phyloP scores from a whole-genome alignment of 1,140 invertebrate species.

The Phocides pigmalion region DNA sequence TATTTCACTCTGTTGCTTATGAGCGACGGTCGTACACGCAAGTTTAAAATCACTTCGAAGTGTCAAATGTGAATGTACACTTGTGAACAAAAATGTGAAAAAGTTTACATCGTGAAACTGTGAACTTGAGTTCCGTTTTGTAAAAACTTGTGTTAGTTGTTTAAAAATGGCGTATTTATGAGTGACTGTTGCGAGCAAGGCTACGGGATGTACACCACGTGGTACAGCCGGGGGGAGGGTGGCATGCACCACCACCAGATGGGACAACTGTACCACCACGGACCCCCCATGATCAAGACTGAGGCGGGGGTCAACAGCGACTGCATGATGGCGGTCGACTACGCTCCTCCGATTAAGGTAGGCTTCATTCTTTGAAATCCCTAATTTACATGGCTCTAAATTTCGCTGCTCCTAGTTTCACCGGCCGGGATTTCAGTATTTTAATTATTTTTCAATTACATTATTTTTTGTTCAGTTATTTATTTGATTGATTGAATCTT shows the following conservation, averaged over 20 bases:
- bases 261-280: slow-evolving; percentile 81
- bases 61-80: too few relatives aligned
- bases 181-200: slow-evolving; percentile 70
- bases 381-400: too few relatives aligned
- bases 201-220: slow-evolving; percentile 82
- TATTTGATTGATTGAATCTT: too few relatives aligned
- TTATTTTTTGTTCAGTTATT: too few relatives aligned
- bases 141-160: slow-evolving; percentile 32
- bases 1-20: too few relatives aligned
- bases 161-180: slow-evolving; percentile 71
- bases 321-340: slow-evolving; percentile 84
- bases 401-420: too few relatives aligned
- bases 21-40: too few relatives aligned
- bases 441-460: too few relatives aligned
- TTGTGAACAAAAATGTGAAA: slow-evolving; percentile 23
- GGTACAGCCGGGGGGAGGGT: slow-evolving; percentile 80
- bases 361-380: slow-evolving; percentile 40
- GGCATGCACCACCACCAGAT: slow-evolving; percentile 82
- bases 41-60: too few relatives aligned
- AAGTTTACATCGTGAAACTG: slow-evolving; percentile 8
- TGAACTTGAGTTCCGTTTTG: not conserved
- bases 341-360: slow-evolving; percentile 83
- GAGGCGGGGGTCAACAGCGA: slow-evolving; percentile 81
- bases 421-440: too few relatives aligned
- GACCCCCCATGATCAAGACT: slow-evolving; percentile 83